Base-by-base conservation (phyloP, 2,797 vertebrate genomes). In the Schizopygopsis pylzovi region DNA sequence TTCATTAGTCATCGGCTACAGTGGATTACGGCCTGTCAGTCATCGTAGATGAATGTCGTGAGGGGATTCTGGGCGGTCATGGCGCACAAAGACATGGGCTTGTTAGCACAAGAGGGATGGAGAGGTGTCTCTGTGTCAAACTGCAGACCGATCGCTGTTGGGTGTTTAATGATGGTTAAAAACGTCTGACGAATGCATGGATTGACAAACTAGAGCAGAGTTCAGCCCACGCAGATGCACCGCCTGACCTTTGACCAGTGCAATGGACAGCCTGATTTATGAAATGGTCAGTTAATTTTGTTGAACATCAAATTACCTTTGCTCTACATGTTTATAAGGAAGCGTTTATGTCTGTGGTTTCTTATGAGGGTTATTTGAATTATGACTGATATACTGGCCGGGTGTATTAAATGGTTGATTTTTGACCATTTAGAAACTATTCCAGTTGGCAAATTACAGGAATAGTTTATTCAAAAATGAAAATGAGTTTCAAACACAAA, bases 1-100 rank as follows among this genome's bases (percentile, higher is more conserved):
- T 72, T 45, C 82, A 83, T 88, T 86, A 83, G 83, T 90, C 85
- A 87, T 59, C 37, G n/a, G 39, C 49, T 28, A 37, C 81, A 65
- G 76, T 83, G 85, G 73, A 84, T 82, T 71, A 80, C 52, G 28
- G 65, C 33, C 76, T 41, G 33, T 52, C 41, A 52, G 49, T 70
- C 43, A 56, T 79, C 71, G 15, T 20, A 87, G 80, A 84, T 59
- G 1, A 87, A 87, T 63, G 79, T 20, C 28, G 4, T 76, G 82
- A 47, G 25, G 63, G 68, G 37, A 81, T 63, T 52, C 56, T 18
- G 70, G 52, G 83, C 63, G 81, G 85, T 88, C 85, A 75, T 3
- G 18, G 18, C 18, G 68, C 54, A 83, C 78, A 84, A 79, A 72
- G 71, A 47, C 15, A 18, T 49, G 25, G 13, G 37, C 61, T 72